Base-by-base conservation (phyloP, 2,113 vertebrate genomes). In the Pomatorhinus ruficollis region DNA sequence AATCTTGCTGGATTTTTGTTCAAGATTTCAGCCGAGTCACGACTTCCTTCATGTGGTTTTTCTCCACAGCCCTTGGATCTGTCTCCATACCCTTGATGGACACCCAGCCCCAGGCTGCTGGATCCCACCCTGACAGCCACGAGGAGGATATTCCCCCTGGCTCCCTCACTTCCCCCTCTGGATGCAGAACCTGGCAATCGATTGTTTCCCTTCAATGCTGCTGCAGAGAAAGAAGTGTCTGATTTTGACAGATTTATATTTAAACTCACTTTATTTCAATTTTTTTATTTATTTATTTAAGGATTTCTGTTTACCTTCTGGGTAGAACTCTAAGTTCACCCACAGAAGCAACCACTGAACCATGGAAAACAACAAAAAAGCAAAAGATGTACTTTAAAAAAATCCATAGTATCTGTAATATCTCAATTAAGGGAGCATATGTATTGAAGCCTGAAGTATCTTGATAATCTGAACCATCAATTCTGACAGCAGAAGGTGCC, bases 401-500 rank as follows among this genome's bases (percentile, higher is more conserved):
- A 89, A 83, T 88, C 95, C 47, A 77, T 88, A 66, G 71, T 74
- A 75, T 70, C 71, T 90, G 63, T 92, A 93, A 94, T 94, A 96
- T 92, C 85, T 96, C 93, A 94, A 93, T 96, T 97, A 96, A 88
- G 22, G 59, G 82, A 93, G 68, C 54, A 47, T 70, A 88, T 74
- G 64, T 96, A 88, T 83, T 78, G 92, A 96, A 93, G 75, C 87
- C 88, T 96, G 87, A 96, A 95, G 90, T 96, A 86, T 56, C 92
- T 83, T 35, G 78, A 96, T 89, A 96, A 87, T 80, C 93, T 74
- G 63, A 90, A 71, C 90, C 90, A 93, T 94, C 85, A 86, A 53
- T 96, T 88, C 87, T 94, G 93, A 91, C 87, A 96, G 79, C 82
- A 93, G 82, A 96, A 96, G 59, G 66, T 94, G 75, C 79, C 79